These are phyloP conservation scores for Rafetus swinhoei DNA, from an alignment of 2,113 vertebrate species.

Conservation along the genomic window DNA sequence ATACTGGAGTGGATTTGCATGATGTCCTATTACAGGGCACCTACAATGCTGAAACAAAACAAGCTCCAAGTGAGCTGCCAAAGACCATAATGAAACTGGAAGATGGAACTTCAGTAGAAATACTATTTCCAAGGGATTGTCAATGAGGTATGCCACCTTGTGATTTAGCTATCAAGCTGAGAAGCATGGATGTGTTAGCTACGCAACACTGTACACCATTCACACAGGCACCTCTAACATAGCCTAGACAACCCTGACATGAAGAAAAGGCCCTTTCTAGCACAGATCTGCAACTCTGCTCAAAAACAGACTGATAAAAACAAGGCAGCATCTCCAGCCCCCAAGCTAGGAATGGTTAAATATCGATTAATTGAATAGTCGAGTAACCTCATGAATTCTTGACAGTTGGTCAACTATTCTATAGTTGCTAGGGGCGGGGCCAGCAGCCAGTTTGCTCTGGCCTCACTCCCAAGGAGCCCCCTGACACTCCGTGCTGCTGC, in stretches of 20 bases:
- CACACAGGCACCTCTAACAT: accelerated
- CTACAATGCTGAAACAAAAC: constrained; percentile 42
- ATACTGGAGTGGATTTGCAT: background rate
- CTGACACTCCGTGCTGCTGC: too few relatives aligned
- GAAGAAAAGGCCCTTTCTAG: background rate
- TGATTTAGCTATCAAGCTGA: constrained; percentile 5
- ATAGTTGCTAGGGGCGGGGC: too few relatives aligned
- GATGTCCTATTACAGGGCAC: background rate
- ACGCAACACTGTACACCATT: accelerated
- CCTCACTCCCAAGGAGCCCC: too few relatives aligned
- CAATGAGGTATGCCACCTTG: background rate
- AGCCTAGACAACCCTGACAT: background rate
- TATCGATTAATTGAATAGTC: too few relatives aligned
- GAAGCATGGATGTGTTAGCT: background rate
- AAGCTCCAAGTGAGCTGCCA: constrained; percentile 24
- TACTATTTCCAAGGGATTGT: background rate
- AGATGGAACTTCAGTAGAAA: background rate
- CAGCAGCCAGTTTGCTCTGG: too few relatives aligned
- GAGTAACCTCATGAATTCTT: too few relatives aligned
- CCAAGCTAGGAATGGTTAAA: too few relatives aligned
- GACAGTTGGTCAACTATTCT: too few relatives aligned
- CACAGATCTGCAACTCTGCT: background rate
- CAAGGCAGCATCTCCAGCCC: background rate
- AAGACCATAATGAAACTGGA: background rate
- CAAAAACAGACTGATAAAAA: background rate